Conservation (phyloP, 2,797 vertebrate genomes). For the Myotis pilosus region DNA sequence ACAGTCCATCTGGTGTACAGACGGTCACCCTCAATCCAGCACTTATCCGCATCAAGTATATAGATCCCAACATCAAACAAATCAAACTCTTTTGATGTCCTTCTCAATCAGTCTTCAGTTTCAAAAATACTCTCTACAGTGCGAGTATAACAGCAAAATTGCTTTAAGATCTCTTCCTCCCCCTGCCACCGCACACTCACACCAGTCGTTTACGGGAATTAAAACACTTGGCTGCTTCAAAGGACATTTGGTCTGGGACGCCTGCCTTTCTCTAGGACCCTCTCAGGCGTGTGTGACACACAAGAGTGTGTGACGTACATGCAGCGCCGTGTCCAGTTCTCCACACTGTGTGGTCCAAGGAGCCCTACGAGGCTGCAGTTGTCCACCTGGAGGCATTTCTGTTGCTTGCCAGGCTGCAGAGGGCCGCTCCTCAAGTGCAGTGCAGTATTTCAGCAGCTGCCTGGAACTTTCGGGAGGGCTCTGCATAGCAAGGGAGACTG, state of each 20-base stretch:
- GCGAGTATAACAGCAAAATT: constrained; percentile 9
- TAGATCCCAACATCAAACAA: constrained; percentile 60
- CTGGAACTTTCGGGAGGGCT: neutral
- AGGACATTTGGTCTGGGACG: constrained; percentile 5
- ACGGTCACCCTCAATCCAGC: constrained; percentile 24
- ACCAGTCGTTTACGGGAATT: constrained; percentile 33
- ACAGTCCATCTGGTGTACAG: constrained; percentile 58
- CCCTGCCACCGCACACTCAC: neutral
- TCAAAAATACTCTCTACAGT: constrained; percentile 34
- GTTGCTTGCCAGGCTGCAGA: neutral
- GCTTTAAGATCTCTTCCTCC: neutral
- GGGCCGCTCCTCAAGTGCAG: neutral
- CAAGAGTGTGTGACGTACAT: neutral
- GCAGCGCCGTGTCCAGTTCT: neutral
- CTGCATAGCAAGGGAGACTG: neutral
- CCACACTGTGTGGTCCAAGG: neutral
- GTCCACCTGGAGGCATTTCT: neutral
- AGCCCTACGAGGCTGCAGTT: neutral
- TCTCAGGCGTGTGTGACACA: neutral
- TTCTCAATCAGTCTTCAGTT: constrained; percentile 60
- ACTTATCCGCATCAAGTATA: neutral
- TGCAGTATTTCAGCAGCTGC: neutral
- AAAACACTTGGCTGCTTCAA: constrained; percentile 51
- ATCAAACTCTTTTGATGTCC: constrained; percentile 67
- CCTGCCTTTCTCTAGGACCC: constrained; percentile 26